Percentiles rank a stretch among this genome's conserved stretches.
These are phyloP conservation scores for Echinometra lucunter DNA, from an alignment of 53 echinoderm and acorn worm species.

Conservation along the genomic window DNA sequence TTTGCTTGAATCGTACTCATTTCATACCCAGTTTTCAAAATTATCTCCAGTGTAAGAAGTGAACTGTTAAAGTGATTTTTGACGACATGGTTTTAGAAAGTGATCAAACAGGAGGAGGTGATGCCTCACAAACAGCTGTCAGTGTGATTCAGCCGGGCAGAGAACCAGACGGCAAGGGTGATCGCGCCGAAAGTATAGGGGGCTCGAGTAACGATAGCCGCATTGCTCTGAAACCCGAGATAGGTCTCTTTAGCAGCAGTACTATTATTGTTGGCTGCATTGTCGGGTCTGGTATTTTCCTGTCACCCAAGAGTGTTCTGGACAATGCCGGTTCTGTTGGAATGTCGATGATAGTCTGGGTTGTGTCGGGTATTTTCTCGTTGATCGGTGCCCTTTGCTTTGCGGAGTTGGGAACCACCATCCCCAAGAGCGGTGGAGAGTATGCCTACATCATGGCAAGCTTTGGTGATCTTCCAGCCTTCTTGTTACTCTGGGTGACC, in stretches of 20 bases:
- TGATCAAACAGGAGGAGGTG: slow-evolving; percentile 25
- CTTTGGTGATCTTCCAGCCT: slow-evolving; percentile 89
- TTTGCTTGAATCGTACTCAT: background rate
- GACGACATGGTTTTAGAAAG: slow-evolving; percentile 50
- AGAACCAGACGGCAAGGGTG: background rate
- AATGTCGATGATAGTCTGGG: slow-evolving; percentile 90
- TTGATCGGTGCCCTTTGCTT: slow-evolving; percentile 94
- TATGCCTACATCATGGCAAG: slow-evolving; percentile 88
- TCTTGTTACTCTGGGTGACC: slow-evolving; percentile 92
- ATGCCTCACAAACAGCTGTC: slow-evolving; percentile 1
- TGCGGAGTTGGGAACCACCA: slow-evolving; percentile 95
- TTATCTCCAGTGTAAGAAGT: background rate
- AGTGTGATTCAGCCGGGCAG: background rate
- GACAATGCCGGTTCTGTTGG: slow-evolving; percentile 87
- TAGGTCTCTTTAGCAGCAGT: slow-evolving; percentile 88
- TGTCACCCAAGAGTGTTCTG: slow-evolving; percentile 90
- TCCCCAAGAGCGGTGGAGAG: slow-evolving; percentile 87
- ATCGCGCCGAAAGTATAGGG: slow-evolving; percentile 12
- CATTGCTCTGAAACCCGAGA: slow-evolving; percentile 77
- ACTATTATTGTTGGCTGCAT: slow-evolving; percentile 94
- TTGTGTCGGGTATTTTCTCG: slow-evolving; percentile 91
- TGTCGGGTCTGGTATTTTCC: slow-evolving; percentile 94
- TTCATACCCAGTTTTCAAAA: background rate
- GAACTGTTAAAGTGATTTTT: background rate
- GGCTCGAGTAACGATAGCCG: slow-evolving; percentile 36